Conservation (phyloP, 2,113 vertebrate genomes). For the Mobula birostris region DNA sequence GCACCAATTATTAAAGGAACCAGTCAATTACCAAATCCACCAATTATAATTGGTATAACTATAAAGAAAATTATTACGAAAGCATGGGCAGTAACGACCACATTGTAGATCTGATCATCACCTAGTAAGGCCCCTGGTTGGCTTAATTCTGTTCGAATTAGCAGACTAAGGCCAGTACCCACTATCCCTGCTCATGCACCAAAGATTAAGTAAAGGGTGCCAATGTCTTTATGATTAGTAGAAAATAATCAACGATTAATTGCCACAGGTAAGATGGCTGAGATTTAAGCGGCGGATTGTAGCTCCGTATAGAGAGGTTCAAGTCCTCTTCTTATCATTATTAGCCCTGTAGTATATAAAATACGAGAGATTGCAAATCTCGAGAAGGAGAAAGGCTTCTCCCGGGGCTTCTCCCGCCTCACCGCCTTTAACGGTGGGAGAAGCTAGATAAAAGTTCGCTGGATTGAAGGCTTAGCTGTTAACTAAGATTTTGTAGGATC, state of each 20-base stretch:
- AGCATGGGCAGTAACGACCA: slow-evolving; percentile 43
- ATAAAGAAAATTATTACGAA: slow-evolving; percentile 43
- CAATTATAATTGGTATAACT: too few relatives aligned
- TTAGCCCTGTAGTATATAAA: slow-evolving; percentile 40
- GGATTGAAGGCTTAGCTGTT: slow-evolving; percentile 47
- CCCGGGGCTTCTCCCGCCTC: slow-evolving; percentile 38
- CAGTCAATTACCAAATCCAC: too few relatives aligned
- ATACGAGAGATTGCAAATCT: slow-evolving; percentile 47
- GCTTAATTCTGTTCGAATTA: slow-evolving; percentile 45
- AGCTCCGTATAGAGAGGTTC: slow-evolving; percentile 42
- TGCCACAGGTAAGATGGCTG: slow-evolving; percentile 49
- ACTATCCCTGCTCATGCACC: slow-evolving; percentile 49
- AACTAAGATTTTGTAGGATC: slow-evolving; percentile 48
- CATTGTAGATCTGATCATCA: slow-evolving; percentile 45
- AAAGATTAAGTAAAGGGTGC: slow-evolving; percentile 48
- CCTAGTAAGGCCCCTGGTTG: slow-evolving; percentile 33
- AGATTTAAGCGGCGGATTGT: slow-evolving; percentile 46
- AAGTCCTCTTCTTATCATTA: slow-evolving; percentile 42
- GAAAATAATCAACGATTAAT: too few relatives aligned
- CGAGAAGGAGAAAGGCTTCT: slow-evolving; percentile 7
- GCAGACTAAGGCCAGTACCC: slow-evolving; percentile 39
- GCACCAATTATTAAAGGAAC: too few relatives aligned
- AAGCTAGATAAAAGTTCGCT: slow-evolving; percentile 43
- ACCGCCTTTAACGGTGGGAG: background rate
- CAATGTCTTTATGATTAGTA: slow-evolving; percentile 44